These are phyloP conservation scores for Phalloptychus januarius DNA, from an alignment of 2,797 vertebrate species.

Conservation along the genomic window DNA sequence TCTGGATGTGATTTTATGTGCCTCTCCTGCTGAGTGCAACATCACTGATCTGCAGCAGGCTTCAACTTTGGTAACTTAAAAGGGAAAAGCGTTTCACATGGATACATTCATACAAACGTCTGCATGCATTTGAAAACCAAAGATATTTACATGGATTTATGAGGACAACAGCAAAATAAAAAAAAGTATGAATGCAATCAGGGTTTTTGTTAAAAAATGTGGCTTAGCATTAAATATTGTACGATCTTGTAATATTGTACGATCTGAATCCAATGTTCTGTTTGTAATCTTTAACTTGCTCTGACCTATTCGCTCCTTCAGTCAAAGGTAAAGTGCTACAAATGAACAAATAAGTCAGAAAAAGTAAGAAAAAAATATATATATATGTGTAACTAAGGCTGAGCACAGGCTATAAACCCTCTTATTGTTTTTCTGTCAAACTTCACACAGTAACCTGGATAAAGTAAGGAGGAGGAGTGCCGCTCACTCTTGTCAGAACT, in stretches of 20 bases:
- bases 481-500: conserved; percentile 7
- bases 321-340: conserved; percentile 67
- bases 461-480: conserved; percentile 29
- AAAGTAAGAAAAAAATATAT: conserved; percentile 51
- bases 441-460: conserved; percentile 49
- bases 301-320: conserved; percentile 26
- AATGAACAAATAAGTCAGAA: conserved; percentile 49
- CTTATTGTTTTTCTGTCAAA: conserved; percentile 29
- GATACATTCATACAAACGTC: conserved; percentile 59
- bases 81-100: neutral
- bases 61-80: conserved; percentile 7
- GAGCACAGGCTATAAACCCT: conserved; percentile 13
- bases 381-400: conserved; percentile 49
- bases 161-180: conserved; percentile 22
- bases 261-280: neutral
- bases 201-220: conserved; percentile 8
- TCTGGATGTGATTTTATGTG: neutral
- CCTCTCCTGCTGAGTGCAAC: neutral
- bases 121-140: conserved; percentile 64
- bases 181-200: conserved; percentile 32
- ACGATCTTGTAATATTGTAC: conserved; percentile 5
- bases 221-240: conserved; percentile 42
- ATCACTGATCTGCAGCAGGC: conserved; percentile 2
- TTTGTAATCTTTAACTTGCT: neutral
- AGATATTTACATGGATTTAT: conserved; percentile 63